Evolutionary conservation across 2,797 vertebrate genomes (phyloP).

Genomic region (Sardinella longiceps): DNA sequence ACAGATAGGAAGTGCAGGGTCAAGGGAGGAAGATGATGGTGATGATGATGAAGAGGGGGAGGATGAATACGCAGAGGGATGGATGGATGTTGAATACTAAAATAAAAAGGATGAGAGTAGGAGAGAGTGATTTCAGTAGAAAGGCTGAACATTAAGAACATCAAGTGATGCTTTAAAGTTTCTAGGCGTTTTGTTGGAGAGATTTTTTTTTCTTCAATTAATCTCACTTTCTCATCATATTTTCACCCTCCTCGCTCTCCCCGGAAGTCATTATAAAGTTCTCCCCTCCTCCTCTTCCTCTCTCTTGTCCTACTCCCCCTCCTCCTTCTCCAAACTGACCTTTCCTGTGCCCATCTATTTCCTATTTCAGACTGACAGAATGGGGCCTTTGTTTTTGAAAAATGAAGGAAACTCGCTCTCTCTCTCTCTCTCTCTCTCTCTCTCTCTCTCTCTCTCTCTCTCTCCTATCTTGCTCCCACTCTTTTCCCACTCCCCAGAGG

Average conservation of each 20-base stretch:
- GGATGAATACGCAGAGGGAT: background rate
- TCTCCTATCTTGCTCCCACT: background rate
- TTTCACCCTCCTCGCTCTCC: background rate
- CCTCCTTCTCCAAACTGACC: slow-evolving; percentile 11
- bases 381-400: slow-evolving; percentile 33
- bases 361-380: slow-evolving; percentile 24
- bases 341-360: slow-evolving; percentile 19
- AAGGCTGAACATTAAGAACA: background rate
- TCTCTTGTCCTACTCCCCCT: background rate
- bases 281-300: background rate
- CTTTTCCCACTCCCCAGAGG: background rate
- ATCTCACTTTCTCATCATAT: background rate
- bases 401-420: slow-evolving; percentile 32
- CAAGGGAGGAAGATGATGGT: background rate
- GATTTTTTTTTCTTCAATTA: background rate
- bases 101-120: background rate
- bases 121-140: background rate
- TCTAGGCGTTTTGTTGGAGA: background rate
- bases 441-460: background rate
- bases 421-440: no score
- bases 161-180: background rate
- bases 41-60: background rate
- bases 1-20: background rate
- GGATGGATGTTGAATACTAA: background rate
- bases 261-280: background rate